Base-by-base conservation (phyloP, 1,140 invertebrate genomes). In the Apis laboriosa region DNA sequence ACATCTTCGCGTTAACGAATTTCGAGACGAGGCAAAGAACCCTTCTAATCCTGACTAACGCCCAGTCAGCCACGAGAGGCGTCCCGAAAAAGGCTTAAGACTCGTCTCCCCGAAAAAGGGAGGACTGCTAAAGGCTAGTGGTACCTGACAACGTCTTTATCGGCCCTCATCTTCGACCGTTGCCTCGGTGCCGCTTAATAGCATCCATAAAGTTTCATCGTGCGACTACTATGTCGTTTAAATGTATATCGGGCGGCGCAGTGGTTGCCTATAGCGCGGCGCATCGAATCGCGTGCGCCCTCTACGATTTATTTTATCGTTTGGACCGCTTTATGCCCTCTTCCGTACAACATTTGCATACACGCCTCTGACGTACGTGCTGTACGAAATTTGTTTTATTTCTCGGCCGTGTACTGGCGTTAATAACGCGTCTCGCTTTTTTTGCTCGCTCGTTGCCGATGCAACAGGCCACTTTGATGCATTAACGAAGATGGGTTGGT, bases 21-120 rank as follows among this genome's bases (percentile, higher is more conserved):
- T 83, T 87, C 79, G 60, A 55, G 63, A 53, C 73, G 74, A 72
- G 77, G 67, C 80, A n/a, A 60, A 63, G 73, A 84, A 84, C 86
- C 86, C 78, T 88, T 88, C 88, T 90, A 90, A 90, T 90, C 89
- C 86, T 90, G 88, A 90, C 88, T 86, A 90, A 90, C 84, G 86
- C 79, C 19, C 72, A 63, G 71, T 66, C 68, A 51, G 12, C 53
- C 49, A 17, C 66, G 56, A 60, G 58, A 60, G 61, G 8, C 80
- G 66, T 79, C 63, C 51, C 34, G 34, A 56, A 15, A 12, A 15
- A 55, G 58, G 67, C 71, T 87, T 83, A 87, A 87, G 82, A 55
- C 72, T 55, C 51, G 63, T 51, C 63, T 63, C 75, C 75, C 71
- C n/a, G 75, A 61, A 66, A 85, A 87, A 55, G 72, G 81, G 76